Percentiles rank a stretch among this genome's conserved stretches.
Evolutionary conservation across 2,113 vertebrate species (phyloP).

Genomic region (Bombycilla garrulus): DNA sequence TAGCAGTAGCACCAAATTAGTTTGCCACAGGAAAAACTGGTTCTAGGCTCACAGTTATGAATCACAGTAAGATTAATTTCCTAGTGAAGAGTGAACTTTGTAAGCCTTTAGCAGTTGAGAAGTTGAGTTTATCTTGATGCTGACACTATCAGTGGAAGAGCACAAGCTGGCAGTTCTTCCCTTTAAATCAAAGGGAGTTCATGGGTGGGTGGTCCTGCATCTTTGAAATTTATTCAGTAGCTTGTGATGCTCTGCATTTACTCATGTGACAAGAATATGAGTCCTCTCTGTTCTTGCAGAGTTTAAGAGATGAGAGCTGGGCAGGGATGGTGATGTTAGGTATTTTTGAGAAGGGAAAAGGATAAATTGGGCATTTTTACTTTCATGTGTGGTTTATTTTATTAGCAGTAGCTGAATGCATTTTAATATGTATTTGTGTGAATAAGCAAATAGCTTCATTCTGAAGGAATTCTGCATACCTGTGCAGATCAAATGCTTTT

Average conservation of each 20-base stretch:
- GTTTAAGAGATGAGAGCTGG: background rate
- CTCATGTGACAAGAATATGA: background rate
- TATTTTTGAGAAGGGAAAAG: background rate
- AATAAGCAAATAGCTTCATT: background rate
- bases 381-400: background rate
- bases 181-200: background rate
- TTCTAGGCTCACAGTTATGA: background rate
- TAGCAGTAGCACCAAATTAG: background rate
- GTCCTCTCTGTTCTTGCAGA: background rate
- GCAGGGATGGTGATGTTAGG: background rate
- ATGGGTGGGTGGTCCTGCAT: background rate
- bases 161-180: background rate
- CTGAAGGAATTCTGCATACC: background rate
- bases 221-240: background rate
- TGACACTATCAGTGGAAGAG: background rate
- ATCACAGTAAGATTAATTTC: background rate
- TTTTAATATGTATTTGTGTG: background rate
- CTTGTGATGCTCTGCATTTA: background rate
- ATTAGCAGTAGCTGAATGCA: background rate
- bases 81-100: background rate
- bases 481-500: background rate
- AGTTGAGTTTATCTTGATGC: background rate
- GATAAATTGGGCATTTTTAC: background rate
- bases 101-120: background rate
- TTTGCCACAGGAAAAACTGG: background rate